These are phyloP conservation scores for Amphiura filiformis DNA, from an alignment of 35 echinoderm and acorn worm genomes.

Conservation along the genomic window DNA sequence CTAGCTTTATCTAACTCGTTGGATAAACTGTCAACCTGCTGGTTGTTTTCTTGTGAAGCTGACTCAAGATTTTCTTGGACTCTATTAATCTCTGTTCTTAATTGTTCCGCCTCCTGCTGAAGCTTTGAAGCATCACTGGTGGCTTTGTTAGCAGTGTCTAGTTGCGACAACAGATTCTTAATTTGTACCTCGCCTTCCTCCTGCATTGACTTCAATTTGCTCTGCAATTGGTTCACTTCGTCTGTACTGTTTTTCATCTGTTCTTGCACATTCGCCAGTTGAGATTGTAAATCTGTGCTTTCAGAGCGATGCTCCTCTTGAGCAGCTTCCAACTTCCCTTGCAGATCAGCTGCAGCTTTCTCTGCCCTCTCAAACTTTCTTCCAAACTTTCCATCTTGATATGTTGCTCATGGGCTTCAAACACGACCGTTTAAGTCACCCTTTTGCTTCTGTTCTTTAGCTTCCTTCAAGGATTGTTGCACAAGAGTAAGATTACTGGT, in stretches of 20 bases:
- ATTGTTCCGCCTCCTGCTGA: background rate
- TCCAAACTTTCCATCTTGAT: slow-evolving; percentile 28
- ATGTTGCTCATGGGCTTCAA: slow-evolving; percentile 26
- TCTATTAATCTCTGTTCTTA: background rate
- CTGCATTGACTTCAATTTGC: background rate
- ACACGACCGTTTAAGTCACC: slow-evolving; percentile 7
- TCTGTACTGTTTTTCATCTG: background rate
- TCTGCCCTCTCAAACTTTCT: slow-evolving; percentile 6
- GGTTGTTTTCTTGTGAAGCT: background rate
- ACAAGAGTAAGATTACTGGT: background rate
- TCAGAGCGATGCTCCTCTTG: background rate
- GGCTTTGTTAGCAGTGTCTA: background rate
- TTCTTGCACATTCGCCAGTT: background rate
- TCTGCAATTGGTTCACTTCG: background rate
- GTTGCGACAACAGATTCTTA: background rate
- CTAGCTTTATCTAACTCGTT: background rate
- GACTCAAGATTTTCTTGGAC: background rate
- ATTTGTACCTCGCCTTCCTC: background rate
- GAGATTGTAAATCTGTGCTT: background rate
- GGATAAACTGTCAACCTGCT: background rate
- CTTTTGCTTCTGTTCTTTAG: background rate
- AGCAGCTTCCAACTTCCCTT: background rate
- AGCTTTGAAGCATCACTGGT: no score
- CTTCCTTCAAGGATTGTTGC: background rate
- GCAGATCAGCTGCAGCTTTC: background rate